Conservation (phyloP, 2,888 invertebrate species). For the Bimastos eiseni region DNA sequence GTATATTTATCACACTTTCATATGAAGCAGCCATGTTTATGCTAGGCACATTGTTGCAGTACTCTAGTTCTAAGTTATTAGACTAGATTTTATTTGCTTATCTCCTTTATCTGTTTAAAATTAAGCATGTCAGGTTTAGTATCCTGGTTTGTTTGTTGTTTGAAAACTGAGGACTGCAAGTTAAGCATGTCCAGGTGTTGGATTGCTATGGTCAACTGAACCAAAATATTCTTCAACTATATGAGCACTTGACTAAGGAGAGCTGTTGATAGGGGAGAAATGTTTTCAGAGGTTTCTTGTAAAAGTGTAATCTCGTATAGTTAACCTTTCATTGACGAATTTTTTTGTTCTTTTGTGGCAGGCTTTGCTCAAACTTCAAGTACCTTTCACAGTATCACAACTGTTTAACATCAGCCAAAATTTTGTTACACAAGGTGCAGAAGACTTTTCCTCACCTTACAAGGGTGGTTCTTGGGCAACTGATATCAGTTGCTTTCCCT, state of each 20-base stretch:
- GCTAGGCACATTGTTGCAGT: too few species aligned
- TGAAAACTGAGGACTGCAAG: neutral
- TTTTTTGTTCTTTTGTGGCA: neutral
- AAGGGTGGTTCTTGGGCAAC: neutral
- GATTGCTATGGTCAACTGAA: neutral
- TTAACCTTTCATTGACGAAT: neutral
- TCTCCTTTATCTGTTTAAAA: too few species aligned
- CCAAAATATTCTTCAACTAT: neutral
- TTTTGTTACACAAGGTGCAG: constrained; percentile 18
- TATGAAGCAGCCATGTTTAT: too few species aligned
- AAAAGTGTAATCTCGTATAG: neutral
- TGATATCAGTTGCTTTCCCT: neutral
- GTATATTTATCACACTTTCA: too few species aligned
- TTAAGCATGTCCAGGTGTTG: neutral
- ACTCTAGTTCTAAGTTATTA: too few species aligned
- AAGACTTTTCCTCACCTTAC: neutral
- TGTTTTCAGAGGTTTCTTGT: neutral
- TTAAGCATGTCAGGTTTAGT: neutral
- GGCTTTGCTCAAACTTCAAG: constrained; percentile 15
- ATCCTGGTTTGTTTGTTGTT: neutral
- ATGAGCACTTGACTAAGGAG: neutral
- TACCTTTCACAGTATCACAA: constrained; percentile 21
- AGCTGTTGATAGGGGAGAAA: neutral
- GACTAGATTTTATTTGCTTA: too few species aligned
- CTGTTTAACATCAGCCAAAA: constrained; percentile 4